Base-by-base conservation (phyloP, 2,888 invertebrate species). In the Lingula anatina region DNA sequence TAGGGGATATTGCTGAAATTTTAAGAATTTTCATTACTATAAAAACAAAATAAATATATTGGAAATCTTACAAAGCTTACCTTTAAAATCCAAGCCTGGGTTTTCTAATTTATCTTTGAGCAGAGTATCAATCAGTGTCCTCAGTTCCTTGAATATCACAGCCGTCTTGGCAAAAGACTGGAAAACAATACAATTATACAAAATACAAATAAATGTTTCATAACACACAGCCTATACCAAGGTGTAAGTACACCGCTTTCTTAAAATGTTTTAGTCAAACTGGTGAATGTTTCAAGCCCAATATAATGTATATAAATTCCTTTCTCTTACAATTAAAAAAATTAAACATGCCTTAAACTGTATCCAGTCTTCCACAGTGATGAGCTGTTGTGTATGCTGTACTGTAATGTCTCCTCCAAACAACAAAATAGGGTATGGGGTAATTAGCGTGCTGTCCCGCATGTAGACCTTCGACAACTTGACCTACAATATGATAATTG, bases 391-490 rank as follows among this genome's bases (percentile, higher is more conserved):
- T 15, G 56, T 58, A 46, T 68, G 64, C 37, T 66, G 66, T 2
- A 69, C 69, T 47, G 60, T 65, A 41, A 85, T 79, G 24, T 79
- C 78, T 59, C 91, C 88, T 0, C 90, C 90, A 73, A 94, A 92
- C 71, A 95, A 89, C 31, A 94, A 78, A 50, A 95, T 74, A 0
- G 92, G 86, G 68, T 89, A 81, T 0, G 90, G 86, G 60, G 86
- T 85, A 1, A 93, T 85, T 70, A 88, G 82, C 0, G 90, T 89
- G 0, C 87, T 86, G 70, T 94, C 94, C 51, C 88, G 83, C 0
- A 95, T 73, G 73, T 82, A 86, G 49, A 89, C 79, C 7, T 81
- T 79, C 0, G 61, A 53, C 20, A 59, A 54, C 26, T 62, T 63
- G 20, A 68, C 64, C 66, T 68, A 53, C 9, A 57, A 52, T 25